Base-by-base conservation (phyloP, 2,888 invertebrate species). In the Plebejus argus region DNA sequence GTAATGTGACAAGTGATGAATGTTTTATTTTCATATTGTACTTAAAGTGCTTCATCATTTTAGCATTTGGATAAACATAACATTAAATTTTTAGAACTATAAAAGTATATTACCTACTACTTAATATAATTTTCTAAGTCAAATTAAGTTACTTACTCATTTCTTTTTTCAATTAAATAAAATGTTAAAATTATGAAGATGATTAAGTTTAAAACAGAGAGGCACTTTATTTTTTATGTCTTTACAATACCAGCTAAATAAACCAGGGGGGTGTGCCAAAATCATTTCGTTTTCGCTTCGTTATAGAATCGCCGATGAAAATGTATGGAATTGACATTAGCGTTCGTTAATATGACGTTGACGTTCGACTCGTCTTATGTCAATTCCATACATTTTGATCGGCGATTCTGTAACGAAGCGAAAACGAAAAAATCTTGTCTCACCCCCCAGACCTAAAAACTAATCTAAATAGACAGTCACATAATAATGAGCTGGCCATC, bases 371-470 rank as follows among this genome's bases (percentile, higher is more conserved):
- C n/a, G n/a, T n/a, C n/a, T n/a, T n/a, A n/a, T n/a, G n/a, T n/a
- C n/a, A n/a, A n/a, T n/a, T n/a, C n/a, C n/a, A n/a, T n/a, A n/a
- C n/a, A n/a, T n/a, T n/a, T n/a, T n/a, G n/a, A n/a, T n/a, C n/a
- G n/a, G n/a, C n/a, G n/a, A n/a, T n/a, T n/a, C n/a, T n/a, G n/a
- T n/a, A n/a, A n/a, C n/a, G n/a, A n/a, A n/a, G n/a, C n/a, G n/a
- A n/a, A n/a, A n/a, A n/a, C n/a, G n/a, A n/a, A n/a, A n/a, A n/a
- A n/a, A n/a, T n/a, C n/a, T n/a, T n/a, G n/a, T n/a, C n/a, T n/a
- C n/a, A n/a, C n/a, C n/a, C n/a, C n/a, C n/a, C n/a, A 66, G 66
- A 66, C 28, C 15, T 66, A 66, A 66, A 61, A 66, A 18, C 18
- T 66, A 28, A 18, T 53, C 53, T 28, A 5, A 10, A 20, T 10